Conservation (phyloP, 2,797 vertebrate species). For the Falco concolor region DNA sequence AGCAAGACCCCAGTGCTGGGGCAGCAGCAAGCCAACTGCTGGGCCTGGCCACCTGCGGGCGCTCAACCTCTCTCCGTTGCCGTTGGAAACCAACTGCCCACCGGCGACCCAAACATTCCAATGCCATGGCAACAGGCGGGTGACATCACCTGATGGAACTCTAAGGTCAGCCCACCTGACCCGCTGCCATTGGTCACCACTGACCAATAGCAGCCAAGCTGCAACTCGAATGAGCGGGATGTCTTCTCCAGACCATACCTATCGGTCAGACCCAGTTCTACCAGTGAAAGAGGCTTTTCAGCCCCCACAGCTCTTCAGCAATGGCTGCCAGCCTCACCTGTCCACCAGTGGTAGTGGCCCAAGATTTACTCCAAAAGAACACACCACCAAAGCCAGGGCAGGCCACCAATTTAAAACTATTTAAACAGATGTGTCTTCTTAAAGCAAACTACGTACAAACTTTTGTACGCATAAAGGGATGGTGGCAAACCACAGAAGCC, state of each 20-base stretch:
- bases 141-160: background rate
- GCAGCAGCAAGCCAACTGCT: background rate
- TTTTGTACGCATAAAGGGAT: background rate
- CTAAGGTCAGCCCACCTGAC: background rate
- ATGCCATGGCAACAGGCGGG: background rate
- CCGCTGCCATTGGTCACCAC: no score
- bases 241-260: background rate
- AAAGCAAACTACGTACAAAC: background rate
- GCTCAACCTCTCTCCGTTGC: background rate
- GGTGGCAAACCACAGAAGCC: background rate
- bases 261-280: background rate
- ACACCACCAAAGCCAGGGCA: background rate
- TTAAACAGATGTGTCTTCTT: background rate
- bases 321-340: background rate
- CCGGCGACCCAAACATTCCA: background rate
- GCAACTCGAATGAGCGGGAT: fast-evolving
- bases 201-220: background rate
- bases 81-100: background rate
- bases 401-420: background rate
- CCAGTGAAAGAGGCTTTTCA: background rate
- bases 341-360: fast-evolving
- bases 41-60: background rate
- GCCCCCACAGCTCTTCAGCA: background rate
- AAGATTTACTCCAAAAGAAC: background rate
- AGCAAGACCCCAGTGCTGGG: background rate